phyloP scores from a whole-genome alignment of 2,888 invertebrate genomes.

The Poecilus cupreus region DNA sequence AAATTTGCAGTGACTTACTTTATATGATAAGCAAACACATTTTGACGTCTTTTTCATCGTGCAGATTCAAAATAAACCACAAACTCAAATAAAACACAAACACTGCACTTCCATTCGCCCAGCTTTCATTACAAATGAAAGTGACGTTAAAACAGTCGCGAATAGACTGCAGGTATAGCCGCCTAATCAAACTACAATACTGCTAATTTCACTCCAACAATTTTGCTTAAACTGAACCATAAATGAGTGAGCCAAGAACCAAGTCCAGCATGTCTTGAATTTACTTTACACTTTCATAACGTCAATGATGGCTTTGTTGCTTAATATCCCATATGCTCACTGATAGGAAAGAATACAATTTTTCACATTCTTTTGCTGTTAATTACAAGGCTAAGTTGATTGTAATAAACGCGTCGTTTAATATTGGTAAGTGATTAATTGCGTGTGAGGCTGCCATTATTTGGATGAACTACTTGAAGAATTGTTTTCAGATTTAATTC shows the following conservation, averaged over 20 bases:
- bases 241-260: conserved; percentile 1
- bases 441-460: background rate
- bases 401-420: background rate
- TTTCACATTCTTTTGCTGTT: conserved; percentile 48
- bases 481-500: background rate
- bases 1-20: conserved; percentile 64
- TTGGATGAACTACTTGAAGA: background rate
- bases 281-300: conserved; percentile 55
- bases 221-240: conserved; percentile 57
- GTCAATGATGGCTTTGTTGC: conserved; percentile 45
- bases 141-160: conserved; percentile 30
- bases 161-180: background rate
- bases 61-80: conserved; percentile 43
- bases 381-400: conserved; percentile 28
- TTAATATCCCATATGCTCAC: conserved; percentile 68
- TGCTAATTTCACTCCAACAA: conserved; percentile 64
- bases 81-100: conserved; percentile 47
- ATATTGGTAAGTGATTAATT: background rate
- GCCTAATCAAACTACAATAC: background rate
- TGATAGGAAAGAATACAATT: conserved; percentile 68
- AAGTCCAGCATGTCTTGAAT: conserved; percentile 29
- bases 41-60: conserved; percentile 67
- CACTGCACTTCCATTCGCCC: conserved; percentile 58
- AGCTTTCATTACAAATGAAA: conserved; percentile 54
- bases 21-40: conserved; percentile 69